phyloP scores from a whole-genome alignment of 2,797 vertebrate species.

The Carapus acus region DNA sequence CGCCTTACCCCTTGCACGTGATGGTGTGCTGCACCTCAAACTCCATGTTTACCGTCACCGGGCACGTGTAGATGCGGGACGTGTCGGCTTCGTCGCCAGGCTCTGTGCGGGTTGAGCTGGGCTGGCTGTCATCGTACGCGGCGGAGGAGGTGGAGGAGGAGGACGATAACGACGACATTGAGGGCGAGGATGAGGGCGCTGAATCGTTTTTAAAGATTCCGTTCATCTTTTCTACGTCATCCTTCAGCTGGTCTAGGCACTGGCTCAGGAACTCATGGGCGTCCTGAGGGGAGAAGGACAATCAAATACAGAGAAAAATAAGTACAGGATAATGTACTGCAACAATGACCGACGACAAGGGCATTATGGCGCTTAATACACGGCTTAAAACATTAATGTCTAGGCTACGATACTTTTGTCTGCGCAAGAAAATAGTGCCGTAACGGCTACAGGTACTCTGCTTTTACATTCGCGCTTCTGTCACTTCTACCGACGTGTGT shows the following conservation, averaged over 20 bases:
- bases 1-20: slow-evolving; percentile 89
- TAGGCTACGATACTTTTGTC: too few relatives aligned
- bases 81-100: slow-evolving; percentile 78
- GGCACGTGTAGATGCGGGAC: slow-evolving; percentile 89
- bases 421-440: too few relatives aligned
- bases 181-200: slow-evolving; percentile 32
- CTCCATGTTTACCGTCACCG: slow-evolving; percentile 92
- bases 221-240: slow-evolving; percentile 97
- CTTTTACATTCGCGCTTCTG: too few relatives aligned
- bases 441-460: too few relatives aligned
- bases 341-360: too few relatives aligned
- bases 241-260: slow-evolving; percentile 97
- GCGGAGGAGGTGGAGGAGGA: slow-evolving; percentile 28
- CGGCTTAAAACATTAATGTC: too few relatives aligned
- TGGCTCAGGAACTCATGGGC: slow-evolving; percentile 98
- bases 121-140: slow-evolving; percentile 71
- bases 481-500: too few relatives aligned
- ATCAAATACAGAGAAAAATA: neutral
- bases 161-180: too few relatives aligned
- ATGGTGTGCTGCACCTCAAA: slow-evolving; percentile 99
- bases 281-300: too few relatives aligned
- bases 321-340: too few relatives aligned
- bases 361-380: too few relatives aligned
- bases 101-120: slow-evolving; percentile 51
- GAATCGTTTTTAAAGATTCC: slow-evolving; percentile 85